phyloP scores from a whole-genome alignment of 2,888 invertebrate genomes.

The Sturmia bella region DNA sequence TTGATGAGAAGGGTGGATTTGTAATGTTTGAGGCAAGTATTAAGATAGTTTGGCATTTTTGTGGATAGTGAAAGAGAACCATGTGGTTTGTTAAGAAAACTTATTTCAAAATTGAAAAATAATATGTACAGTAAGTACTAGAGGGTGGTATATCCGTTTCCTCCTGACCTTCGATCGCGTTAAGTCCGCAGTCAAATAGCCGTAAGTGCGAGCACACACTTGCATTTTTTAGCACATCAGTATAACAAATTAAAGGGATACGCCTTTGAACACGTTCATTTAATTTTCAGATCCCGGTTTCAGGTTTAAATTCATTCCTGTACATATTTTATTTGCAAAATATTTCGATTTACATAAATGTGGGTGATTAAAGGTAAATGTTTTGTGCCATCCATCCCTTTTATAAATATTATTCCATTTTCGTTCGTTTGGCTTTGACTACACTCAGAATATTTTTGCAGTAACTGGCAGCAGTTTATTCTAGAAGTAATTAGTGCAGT shows the following conservation, averaged over 20 bases:
- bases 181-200: slow-evolving; percentile 11
- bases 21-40: neutral
- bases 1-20: slow-evolving; percentile 38
- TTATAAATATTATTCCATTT: too few species aligned
- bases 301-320: neutral
- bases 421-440: too few species aligned
- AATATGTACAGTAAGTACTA: neutral
- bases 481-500: too few species aligned
- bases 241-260: slow-evolving; percentile 51
- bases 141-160: slow-evolving; percentile 62
- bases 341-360: neutral
- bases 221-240: neutral
- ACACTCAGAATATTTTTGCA: too few species aligned
- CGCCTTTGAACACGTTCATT: slow-evolving; percentile 50
- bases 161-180: slow-evolving; percentile 20
- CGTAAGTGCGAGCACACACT: neutral
- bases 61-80: slow-evolving; percentile 27
- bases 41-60: slow-evolving; percentile 40
- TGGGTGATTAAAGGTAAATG: too few species aligned
- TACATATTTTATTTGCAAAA: neutral
- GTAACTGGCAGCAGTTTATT: too few species aligned
- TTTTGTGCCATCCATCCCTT: too few species aligned
- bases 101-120: slow-evolving; percentile 13
- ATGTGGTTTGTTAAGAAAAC: slow-evolving; percentile 10
- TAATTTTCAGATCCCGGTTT: slow-evolving; percentile 20